Conservation (phyloP, 2,797 vertebrate species). For the Pipistrellus nathusii region DNA sequence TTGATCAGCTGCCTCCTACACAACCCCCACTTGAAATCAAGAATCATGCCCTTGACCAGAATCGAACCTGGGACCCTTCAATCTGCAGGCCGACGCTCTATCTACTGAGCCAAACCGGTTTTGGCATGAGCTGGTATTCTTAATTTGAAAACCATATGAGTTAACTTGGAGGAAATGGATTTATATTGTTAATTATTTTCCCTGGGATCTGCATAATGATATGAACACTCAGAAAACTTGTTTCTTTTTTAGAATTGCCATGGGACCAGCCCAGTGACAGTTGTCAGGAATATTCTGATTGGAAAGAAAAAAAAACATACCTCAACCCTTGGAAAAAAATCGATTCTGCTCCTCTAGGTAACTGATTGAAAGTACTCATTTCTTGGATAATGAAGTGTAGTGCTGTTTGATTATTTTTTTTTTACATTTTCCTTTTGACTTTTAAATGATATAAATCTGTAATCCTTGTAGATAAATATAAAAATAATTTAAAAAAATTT, state of each 20-base stretch:
- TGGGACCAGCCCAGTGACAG: constrained; percentile 97
- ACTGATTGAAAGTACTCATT: constrained; percentile 62
- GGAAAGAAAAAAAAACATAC: constrained; percentile 96
- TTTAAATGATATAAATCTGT: not conserved
- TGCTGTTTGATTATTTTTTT: constrained; percentile 47
- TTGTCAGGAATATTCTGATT: constrained; percentile 97
- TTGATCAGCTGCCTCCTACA: too few species aligned
- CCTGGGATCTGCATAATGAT: not conserved
- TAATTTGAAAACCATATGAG: constrained; percentile 26
- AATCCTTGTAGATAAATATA: constrained; percentile 15
- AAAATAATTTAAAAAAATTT: constrained; percentile 24
- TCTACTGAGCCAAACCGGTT: too few species aligned
- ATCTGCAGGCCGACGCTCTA: too few species aligned
- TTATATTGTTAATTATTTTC: constrained; percentile 31
- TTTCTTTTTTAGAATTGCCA: constrained; percentile 92
- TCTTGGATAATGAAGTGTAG: constrained; percentile 26
- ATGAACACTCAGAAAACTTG: not conserved
- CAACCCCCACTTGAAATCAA: too few species aligned
- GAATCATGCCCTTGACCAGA: too few species aligned
- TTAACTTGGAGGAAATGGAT: constrained; percentile 35
- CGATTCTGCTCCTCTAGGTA: constrained; percentile 93
- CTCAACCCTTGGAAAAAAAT: constrained; percentile 98
- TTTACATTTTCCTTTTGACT: not conserved
- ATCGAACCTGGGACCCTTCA: too few species aligned
- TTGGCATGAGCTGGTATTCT: not conserved